Percentiles rank a stretch among this genome's conserved stretches.
phyloP scores from a whole-genome alignment of 1,140 invertebrate species.

The Temnothorax nylanderi region DNA sequence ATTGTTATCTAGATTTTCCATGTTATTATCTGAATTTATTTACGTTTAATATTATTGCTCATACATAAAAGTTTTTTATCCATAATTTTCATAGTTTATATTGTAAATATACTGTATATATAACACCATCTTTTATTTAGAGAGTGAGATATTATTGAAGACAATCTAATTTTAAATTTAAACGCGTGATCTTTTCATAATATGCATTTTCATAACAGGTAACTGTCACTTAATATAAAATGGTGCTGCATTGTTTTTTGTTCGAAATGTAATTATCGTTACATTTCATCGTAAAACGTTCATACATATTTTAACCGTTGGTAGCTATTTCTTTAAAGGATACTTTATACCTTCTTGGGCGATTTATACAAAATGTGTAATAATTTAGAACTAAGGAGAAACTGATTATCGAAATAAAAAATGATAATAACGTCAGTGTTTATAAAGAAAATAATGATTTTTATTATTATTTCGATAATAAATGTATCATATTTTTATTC shows the following conservation, averaged over 20 bases:
- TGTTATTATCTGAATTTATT: neutral
- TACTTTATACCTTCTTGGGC: neutral
- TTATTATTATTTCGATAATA: neutral
- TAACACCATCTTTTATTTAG: neutral
- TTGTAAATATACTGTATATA: neutral
- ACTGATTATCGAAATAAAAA: constrained; percentile 34
- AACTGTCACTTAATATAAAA: neutral
- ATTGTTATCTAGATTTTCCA: neutral
- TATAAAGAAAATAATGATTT: too few species aligned
- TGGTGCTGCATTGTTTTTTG: neutral
- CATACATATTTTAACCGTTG: neutral
- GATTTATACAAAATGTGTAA: neutral
- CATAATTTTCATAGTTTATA: neutral
- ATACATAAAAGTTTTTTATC: neutral
- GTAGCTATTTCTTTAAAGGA: neutral
- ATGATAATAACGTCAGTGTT: too few species aligned
- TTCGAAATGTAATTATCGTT: neutral
- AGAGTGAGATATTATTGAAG: neutral
- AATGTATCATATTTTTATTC: neutral
- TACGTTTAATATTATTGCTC: neutral
- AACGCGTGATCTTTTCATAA: neutral
- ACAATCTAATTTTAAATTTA: too few species aligned
- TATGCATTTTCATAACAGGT: constrained; percentile 3
- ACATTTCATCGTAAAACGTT: constrained; percentile 4
- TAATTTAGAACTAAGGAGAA: neutral